Evolutionary conservation across 37 sponge, comb jelly and placozoan genomes (phyloP).

Genomic region (Tethya wilhelma): DNA sequence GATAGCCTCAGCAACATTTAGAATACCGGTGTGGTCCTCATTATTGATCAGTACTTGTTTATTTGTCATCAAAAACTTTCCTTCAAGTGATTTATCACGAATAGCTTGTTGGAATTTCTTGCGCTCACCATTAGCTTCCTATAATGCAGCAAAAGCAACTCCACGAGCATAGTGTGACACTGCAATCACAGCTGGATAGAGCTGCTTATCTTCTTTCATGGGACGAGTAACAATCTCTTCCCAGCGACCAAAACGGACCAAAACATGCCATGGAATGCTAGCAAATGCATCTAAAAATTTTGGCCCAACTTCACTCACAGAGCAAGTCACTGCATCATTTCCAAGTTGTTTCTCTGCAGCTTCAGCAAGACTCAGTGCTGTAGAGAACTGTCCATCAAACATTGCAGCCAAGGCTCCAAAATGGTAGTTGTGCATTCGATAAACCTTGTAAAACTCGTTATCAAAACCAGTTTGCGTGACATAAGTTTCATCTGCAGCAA

Average conservation of each 20-base stretch:
- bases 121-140: conserved; percentile 60
- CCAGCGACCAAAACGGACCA: conserved; percentile 74
- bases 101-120: conserved; percentile 39
- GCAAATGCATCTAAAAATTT: conserved; percentile 9
- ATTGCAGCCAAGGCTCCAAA: conserved; percentile 68
- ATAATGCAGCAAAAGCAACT: conserved; percentile 66
- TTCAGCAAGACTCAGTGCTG: no score
- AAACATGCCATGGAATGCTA: conserved; percentile 69
- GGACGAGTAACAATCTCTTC: conserved; percentile 63
- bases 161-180: conserved; percentile 62
- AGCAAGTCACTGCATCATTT: no score
- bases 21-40: conserved; percentile 36
- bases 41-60: conserved; percentile 54
- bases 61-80: conserved; percentile 44
- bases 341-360: no score
- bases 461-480: background rate
- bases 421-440: conserved; percentile 62
- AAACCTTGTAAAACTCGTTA: no score
- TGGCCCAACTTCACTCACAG: no score
- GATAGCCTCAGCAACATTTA: no score
- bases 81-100: conserved; percentile 35
- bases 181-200: conserved; percentile 50
- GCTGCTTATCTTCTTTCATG: no score
- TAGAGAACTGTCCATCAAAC: conserved; percentile 65
- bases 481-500: conserved; percentile 56